phyloP scores from a whole-genome alignment of 2,797 vertebrate genomes.

The Sciurus vulgaris region DNA sequence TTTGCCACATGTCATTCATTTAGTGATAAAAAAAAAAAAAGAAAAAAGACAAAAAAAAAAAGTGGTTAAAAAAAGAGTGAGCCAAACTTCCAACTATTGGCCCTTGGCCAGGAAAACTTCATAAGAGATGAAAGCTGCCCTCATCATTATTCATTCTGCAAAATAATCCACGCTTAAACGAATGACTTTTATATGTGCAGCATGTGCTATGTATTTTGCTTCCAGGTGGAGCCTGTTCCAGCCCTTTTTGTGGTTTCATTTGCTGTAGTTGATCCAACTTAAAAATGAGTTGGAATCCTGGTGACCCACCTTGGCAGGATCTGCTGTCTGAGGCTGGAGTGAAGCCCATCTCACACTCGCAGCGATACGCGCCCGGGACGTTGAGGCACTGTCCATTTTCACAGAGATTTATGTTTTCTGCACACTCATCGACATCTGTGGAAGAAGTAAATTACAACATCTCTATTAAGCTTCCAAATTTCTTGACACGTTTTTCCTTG shows the following conservation, averaged over 20 bases:
- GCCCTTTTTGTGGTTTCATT: slow-evolving; percentile 74
- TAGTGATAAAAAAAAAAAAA: slow-evolving; percentile 40
- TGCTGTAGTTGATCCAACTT: slow-evolving; percentile 61
- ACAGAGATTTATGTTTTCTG: slow-evolving; percentile 90
- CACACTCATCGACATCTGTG: slow-evolving; percentile 92
- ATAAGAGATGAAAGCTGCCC: slow-evolving; percentile 76
- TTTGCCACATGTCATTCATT: slow-evolving; percentile 72
- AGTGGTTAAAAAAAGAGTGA: slow-evolving; percentile 8
- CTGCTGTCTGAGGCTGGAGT: slow-evolving; percentile 88
- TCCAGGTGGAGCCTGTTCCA: slow-evolving; percentile 73
- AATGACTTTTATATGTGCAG: slow-evolving; percentile 71
- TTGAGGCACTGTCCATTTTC: slow-evolving; percentile 93
- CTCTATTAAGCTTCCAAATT: background rate
- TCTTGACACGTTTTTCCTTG: background rate
- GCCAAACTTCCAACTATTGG: slow-evolving; percentile 70
- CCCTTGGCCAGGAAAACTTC: slow-evolving; percentile 74
- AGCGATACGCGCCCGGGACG: slow-evolving; percentile 89
- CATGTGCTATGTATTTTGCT: slow-evolving; percentile 64
- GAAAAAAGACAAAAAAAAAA: background rate
- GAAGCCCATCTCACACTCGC: slow-evolving; percentile 94
- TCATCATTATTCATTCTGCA: slow-evolving; percentile 71
- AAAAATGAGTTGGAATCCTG: slow-evolving; percentile 51
- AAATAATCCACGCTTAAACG: slow-evolving; percentile 73
- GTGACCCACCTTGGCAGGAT: slow-evolving; percentile 91
- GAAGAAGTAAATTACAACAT: slow-evolving; percentile 61